phyloP scores from a whole-genome alignment of 2,797 vertebrate species.

The Cephalopachus bancanus region DNA sequence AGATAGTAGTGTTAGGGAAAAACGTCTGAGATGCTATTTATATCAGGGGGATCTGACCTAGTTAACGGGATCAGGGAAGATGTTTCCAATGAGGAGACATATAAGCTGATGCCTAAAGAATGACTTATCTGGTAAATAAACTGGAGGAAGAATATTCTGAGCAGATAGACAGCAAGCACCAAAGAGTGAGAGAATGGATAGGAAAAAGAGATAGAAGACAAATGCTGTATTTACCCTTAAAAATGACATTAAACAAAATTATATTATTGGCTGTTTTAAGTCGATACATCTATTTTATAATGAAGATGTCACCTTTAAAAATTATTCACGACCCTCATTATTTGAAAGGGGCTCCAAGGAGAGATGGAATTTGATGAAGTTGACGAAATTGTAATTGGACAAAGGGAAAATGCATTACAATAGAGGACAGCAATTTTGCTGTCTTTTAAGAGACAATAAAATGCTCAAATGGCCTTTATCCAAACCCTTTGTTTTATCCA shows the following conservation, averaged over 20 bases:
- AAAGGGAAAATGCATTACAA: background rate
- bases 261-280: slow-evolving; percentile 10
- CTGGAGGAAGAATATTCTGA: background rate
- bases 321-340: background rate
- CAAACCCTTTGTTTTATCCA: background rate
- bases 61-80: background rate
- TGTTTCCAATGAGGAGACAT: background rate
- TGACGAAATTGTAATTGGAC: background rate
- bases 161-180: background rate
- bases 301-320: background rate
- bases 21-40: background rate
- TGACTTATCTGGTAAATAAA: background rate
- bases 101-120: background rate
- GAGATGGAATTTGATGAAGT: background rate
- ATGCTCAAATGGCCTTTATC: background rate
- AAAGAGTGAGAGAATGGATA: background rate
- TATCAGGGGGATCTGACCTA: background rate
- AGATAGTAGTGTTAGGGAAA: background rate
- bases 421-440: background rate
- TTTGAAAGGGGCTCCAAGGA: background rate
- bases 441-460: background rate
- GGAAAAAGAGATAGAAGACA: background rate
- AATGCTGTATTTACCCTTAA: background rate
- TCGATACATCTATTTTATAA: background rate
- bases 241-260: background rate